phyloP scores from a whole-genome alignment of 2,888 invertebrate species.

The Mimas tiliae region DNA sequence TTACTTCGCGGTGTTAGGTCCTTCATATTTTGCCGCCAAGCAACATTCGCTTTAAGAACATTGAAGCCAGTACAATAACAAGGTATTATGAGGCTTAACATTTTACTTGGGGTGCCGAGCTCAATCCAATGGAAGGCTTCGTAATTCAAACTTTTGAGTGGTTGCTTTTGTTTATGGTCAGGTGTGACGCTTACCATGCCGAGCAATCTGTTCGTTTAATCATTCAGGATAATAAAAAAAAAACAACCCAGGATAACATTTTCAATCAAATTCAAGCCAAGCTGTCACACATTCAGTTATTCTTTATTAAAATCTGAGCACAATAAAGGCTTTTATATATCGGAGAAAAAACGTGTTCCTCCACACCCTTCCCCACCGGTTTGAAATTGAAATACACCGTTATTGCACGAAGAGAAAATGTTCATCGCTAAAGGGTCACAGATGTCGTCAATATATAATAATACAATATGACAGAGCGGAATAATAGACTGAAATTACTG shows the following conservation, averaged over 20 bases:
- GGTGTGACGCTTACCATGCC: too few species aligned
- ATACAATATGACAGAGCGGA: slow-evolving; percentile 49
- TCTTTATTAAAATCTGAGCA: slow-evolving; percentile 25
- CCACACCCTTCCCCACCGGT: slow-evolving; percentile 27
- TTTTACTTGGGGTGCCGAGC: too few species aligned
- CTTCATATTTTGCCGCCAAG: too few species aligned
- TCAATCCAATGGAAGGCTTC: too few species aligned
- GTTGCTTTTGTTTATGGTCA: too few species aligned
- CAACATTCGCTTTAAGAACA: too few species aligned
- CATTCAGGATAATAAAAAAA: not conserved
- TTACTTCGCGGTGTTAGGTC: too few species aligned
- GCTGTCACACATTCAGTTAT: slow-evolving; percentile 16
- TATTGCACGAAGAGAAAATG: slow-evolving; percentile 54
- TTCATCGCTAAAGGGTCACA: slow-evolving; percentile 55
- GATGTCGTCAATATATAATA: slow-evolving; percentile 60
- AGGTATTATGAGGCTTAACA: too few species aligned
- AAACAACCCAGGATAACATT: not conserved
- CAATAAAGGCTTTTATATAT: slow-evolving; percentile 21
- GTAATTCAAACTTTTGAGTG: too few species aligned
- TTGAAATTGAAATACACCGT: slow-evolving; percentile 47
- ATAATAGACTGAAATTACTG: slow-evolving; percentile 46
- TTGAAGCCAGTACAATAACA: too few species aligned
- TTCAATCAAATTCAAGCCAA: slow-evolving; percentile 19
- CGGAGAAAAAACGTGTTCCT: slow-evolving; percentile 17
- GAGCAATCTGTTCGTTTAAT: too few species aligned